phyloP scores from a whole-genome alignment of 2,797 vertebrate genomes.

The Sebastiscus albofasciatus region DNA sequence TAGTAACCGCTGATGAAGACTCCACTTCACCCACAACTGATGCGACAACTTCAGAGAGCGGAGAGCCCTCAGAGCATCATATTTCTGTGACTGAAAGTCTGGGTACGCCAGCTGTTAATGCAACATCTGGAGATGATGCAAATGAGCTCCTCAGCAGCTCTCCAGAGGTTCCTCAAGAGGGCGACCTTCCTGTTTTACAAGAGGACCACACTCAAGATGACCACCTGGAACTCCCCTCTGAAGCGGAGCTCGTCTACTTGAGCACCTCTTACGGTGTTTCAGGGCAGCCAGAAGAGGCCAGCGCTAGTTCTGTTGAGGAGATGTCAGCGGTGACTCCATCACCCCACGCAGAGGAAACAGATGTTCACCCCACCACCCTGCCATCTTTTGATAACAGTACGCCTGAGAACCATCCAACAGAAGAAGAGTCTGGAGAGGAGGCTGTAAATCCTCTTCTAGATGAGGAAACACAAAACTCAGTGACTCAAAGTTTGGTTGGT shows the following conservation, averaged over 20 bases:
- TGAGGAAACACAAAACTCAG: constrained; percentile 14
- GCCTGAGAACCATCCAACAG: not conserved
- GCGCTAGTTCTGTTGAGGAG: not conserved
- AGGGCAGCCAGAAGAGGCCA: constrained; percentile 28
- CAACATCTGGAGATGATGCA: constrained; percentile 27
- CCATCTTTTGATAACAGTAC: constrained; percentile 16
- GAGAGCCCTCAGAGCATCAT: constrained; percentile 3
- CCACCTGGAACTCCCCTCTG: not conserved
- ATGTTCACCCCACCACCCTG: not conserved
- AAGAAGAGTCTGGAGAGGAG: constrained; percentile 26
- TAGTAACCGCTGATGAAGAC: constrained; percentile 8
- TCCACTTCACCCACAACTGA: not conserved
- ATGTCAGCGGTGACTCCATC: not conserved
- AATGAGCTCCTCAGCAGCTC: constrained; percentile 22
- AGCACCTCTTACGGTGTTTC: constrained; percentile 22
- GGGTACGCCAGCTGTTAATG: not conserved
- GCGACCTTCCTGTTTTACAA: constrained; percentile 20
- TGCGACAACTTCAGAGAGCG: constrained; percentile 6
- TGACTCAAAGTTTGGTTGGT: constrained; percentile 12
- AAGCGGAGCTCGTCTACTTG: constrained; percentile 1
- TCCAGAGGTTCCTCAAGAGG: constrained; percentile 13
- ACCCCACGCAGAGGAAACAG: constrained; percentile 24
- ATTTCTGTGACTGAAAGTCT: constrained; percentile 14
- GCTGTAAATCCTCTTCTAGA: constrained; percentile 2
- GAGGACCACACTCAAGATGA: constrained; percentile 37